phyloP scores from a whole-genome alignment of 2,888 invertebrate genomes.

The Scaptomyza flava region DNA sequence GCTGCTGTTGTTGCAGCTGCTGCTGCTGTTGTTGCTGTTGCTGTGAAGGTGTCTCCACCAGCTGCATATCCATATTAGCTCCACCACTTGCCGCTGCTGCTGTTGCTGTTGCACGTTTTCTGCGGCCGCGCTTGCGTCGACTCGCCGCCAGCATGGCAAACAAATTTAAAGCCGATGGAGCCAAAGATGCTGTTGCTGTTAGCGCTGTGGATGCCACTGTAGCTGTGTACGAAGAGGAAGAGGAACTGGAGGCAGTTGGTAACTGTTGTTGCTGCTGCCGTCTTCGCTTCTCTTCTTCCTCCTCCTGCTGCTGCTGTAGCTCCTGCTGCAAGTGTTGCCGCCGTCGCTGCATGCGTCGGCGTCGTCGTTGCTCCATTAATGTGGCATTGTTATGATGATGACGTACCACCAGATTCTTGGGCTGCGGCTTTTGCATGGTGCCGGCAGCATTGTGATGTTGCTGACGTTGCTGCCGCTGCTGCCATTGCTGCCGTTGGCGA shows the following conservation, averaged over 20 bases:
- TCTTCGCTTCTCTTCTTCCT: slow-evolving; percentile 22
- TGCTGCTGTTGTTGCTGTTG: not conserved
- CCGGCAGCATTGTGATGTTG: slow-evolving; percentile 23
- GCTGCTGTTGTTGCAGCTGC: slow-evolving; percentile 8
- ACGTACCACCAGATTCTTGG: slow-evolving; percentile 76
- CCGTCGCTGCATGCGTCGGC: slow-evolving; percentile 50
- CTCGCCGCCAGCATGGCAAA: slow-evolving; percentile 82
- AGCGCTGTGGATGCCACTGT: slow-evolving; percentile 78
- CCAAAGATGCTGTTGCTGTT: slow-evolving; percentile 78
- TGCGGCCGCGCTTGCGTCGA: slow-evolving; percentile 80
- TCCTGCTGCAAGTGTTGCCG: slow-evolving; percentile 47
- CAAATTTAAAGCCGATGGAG: slow-evolving; percentile 80
- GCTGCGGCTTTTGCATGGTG: slow-evolving; percentile 67
- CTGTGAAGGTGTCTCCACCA: slow-evolving; percentile 58
- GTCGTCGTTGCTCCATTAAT: slow-evolving; percentile 47
- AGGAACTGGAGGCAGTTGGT: slow-evolving; percentile 51
- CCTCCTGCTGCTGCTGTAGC: slow-evolving; percentile 16
- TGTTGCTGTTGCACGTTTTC: slow-evolving; percentile 70
- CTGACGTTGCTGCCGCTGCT: slow-evolving; percentile 37
- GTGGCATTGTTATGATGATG: slow-evolving; percentile 81
- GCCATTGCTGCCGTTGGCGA: slow-evolving; percentile 40
- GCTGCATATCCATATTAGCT: slow-evolving; percentile 73
- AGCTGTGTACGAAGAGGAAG: slow-evolving; percentile 71
- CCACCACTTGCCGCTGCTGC: slow-evolving; percentile 21
- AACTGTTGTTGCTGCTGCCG: slow-evolving; percentile 42